Evolutionary conservation across 2,797 vertebrate species (phyloP).

Genomic region (Myotis myotis): DNA sequence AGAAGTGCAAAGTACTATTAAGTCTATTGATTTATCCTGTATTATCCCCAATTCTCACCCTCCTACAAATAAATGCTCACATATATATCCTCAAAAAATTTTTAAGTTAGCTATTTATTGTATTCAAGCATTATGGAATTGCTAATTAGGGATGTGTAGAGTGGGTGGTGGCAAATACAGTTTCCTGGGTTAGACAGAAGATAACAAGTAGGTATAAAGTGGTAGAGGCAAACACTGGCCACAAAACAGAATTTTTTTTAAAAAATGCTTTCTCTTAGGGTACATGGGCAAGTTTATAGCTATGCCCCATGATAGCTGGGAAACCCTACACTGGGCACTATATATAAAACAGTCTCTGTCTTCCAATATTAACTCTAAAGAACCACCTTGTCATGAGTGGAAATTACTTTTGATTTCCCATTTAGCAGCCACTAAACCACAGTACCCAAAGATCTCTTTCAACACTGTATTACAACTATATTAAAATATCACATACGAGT

Average conservation of each 20-base stretch:
- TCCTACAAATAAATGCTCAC: background rate
- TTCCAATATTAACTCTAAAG: constrained; percentile 4
- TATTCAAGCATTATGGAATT: background rate
- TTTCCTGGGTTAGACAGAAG: background rate
- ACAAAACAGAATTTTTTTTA: background rate
- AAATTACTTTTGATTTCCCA: background rate
- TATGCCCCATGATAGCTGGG: background rate
- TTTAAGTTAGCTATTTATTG: background rate
- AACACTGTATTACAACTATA: background rate
- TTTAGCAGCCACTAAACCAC: background rate
- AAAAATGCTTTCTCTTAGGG: background rate
- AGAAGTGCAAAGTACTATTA: background rate
- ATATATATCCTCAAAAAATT: background rate
- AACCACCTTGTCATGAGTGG: background rate
- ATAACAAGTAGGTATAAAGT: background rate
- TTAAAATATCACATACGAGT: background rate
- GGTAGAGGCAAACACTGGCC: background rate
- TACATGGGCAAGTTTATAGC: background rate
- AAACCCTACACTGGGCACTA: background rate
- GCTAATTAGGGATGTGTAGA: background rate
- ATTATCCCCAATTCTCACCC: background rate
- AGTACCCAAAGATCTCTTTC: background rate
- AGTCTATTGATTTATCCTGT: background rate
- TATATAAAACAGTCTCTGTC: background rate
- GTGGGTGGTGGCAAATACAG: background rate